phyloP scores from a whole-genome alignment of 2,888 invertebrate genomes.

The Elegia similella region DNA sequence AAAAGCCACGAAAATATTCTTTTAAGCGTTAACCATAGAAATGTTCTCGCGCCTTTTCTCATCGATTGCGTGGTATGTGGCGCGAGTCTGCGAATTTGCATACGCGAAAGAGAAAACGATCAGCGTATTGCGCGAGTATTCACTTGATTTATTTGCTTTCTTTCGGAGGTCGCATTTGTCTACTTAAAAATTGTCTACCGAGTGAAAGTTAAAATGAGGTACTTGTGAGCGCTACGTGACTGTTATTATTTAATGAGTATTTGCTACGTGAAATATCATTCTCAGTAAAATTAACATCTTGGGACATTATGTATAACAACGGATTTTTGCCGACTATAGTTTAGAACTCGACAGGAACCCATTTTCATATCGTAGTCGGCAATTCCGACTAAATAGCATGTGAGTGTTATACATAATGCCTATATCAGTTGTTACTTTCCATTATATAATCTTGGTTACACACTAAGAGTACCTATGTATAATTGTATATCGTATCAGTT shows the following conservation, averaged over 20 bases:
- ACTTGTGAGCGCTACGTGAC: slow-evolving; percentile 47
- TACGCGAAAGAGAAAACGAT: slow-evolving; percentile 63
- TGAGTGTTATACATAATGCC: too few relatives aligned
- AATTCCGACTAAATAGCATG: too few relatives aligned
- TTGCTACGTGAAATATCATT: slow-evolving; percentile 8
- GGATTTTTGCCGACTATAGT: too few relatives aligned
- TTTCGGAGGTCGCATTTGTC: slow-evolving; percentile 60
- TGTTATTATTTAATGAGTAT: slow-evolving; percentile 37
- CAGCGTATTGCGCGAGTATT: slow-evolving; percentile 42
- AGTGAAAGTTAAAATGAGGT: slow-evolving; percentile 65
- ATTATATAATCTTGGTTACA: too few relatives aligned
- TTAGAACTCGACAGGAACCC: too few relatives aligned
- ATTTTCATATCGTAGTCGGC: too few relatives aligned
- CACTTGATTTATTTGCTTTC: slow-evolving; percentile 67
- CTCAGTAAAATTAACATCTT: background rate
- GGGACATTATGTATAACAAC: too few relatives aligned
- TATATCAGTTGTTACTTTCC: too few relatives aligned
- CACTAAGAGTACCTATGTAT: too few relatives aligned
- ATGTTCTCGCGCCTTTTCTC: slow-evolving; percentile 21
- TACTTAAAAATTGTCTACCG: slow-evolving; percentile 48
- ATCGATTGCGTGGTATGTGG: slow-evolving; percentile 22
- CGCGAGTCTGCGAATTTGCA: slow-evolving; percentile 37
- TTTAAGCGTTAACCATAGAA: slow-evolving; percentile 24
- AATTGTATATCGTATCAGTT: background rate
- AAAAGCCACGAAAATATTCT: slow-evolving; percentile 42